Evolutionary conservation across 53 echinoderm and acorn worm genomes (phyloP), one percentile per base, ranked within the genome.

Genomic region (Henricia sp.): DNA sequence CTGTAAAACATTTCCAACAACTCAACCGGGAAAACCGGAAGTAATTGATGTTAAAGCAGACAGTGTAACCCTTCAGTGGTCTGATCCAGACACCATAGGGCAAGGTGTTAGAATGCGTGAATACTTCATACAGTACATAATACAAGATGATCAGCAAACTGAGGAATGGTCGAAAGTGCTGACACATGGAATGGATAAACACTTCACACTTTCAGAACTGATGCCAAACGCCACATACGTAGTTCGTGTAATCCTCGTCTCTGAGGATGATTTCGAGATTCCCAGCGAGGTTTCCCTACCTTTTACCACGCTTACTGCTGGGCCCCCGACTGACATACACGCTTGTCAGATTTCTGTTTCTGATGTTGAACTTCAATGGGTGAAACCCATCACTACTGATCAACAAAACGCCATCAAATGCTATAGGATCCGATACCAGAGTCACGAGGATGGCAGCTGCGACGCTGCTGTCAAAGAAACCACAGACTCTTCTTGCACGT

Each of bases 11-110:
- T 56, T 43, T 33, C 87, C 91, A 9, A 62, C 60, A 1, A 72
- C 60, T 36, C 53, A 54, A 17, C 91, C 87, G 16, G 72, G 71
- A 28, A 82, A 87, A 51, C 82, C 82, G 6, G 54, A 36, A 11
- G 39, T 38, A 8, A 1, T 44, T 25, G 55, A 56, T 16, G 50
- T 62, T 16, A 57, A 62, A 64, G 40, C 82, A 23, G 37, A 50
- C 4, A 70, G 84, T 39, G 46, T 83, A 20, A 34, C 28, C 37
- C 38, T 83, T 13, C 44, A 50, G 4, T 91, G 91, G 91, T 52
- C 24, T n/a, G 54, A 40, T 27, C 91, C 91, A 1, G 33, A 28
- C 34, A 53, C 26, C 19, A 1, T 91, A 13, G 91, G 87, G 6
- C 17, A 37, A 26, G 84, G 70, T 38, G 57, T 68, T 26, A 8